A percentile compares a stretch with the other conserved stretches of the same genome.
These are phyloP conservation scores for Daptonema setosum DNA, from an alignment of 2,888 invertebrate species.

Conservation along the genomic window DNA sequence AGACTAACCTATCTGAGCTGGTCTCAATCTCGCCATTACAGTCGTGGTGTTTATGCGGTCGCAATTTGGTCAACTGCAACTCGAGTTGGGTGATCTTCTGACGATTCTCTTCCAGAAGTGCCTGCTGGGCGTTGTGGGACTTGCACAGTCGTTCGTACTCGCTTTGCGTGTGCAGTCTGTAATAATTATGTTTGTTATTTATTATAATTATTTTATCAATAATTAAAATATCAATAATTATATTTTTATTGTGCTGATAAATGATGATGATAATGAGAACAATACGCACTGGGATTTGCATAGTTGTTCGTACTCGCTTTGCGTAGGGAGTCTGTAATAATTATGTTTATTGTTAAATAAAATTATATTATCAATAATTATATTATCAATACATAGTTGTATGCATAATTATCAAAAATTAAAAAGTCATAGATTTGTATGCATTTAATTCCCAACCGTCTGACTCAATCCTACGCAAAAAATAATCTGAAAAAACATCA, in stretches of 20 bases:
- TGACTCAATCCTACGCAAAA: too few species aligned
- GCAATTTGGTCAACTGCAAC: slow-evolving; percentile 17
- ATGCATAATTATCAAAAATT: too few species aligned
- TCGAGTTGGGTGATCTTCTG: slow-evolving; percentile 17
- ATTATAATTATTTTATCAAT: not conserved
- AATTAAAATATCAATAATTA: too few species aligned
- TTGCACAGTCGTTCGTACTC: slow-evolving; percentile 19
- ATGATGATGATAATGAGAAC: too few species aligned
- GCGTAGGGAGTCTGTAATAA: slow-evolving; percentile 15
- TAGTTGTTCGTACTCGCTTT: slow-evolving; percentile 18
- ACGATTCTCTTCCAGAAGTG: slow-evolving; percentile 16
- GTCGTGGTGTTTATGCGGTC: not conserved
- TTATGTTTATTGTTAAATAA: too few species aligned
- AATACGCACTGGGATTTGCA: slow-evolving; percentile 11
- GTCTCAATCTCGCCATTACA: not conserved
- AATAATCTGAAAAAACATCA: too few species aligned
- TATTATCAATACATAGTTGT: too few species aligned
- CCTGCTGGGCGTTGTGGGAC: slow-evolving; percentile 3
- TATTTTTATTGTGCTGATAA: not conserved
- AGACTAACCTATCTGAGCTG: not conserved
- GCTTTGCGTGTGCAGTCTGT: slow-evolving; percentile 18
- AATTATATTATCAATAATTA: not conserved
- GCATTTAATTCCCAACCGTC: too few species aligned
- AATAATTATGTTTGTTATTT: not conserved
- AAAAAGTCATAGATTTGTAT: too few species aligned